Evolutionary conservation across 2,113 vertebrate genomes (phyloP).

Genomic region (Neotoma lepida): DNA sequence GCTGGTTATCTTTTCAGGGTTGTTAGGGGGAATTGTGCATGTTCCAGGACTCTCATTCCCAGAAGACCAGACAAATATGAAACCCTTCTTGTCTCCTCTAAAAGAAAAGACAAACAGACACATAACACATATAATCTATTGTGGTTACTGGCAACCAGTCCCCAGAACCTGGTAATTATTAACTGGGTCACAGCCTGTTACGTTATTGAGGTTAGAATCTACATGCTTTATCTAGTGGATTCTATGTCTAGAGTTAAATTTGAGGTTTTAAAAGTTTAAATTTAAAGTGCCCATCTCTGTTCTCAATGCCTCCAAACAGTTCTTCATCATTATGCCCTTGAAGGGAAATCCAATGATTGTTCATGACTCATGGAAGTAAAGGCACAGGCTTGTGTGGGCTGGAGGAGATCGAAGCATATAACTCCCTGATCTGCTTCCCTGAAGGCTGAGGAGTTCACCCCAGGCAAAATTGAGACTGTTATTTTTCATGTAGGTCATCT

Average conservation of each 20-base stretch:
- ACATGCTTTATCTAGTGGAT: background rate
- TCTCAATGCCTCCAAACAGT: background rate
- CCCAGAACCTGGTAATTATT: background rate
- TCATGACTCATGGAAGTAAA: slow-evolving; percentile 49
- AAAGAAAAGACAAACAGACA: slow-evolving; percentile 42
- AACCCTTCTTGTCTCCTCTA: slow-evolving; percentile 96
- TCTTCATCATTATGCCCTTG: slow-evolving; percentile 25
- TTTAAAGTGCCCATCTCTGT: slow-evolving; percentile 46
- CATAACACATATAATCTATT: background rate
- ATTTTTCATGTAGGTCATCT: slow-evolving; percentile 53
- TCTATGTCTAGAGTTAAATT: slow-evolving; percentile 14
- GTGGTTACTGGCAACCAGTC: background rate
- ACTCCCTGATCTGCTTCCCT: slow-evolving; percentile 23
- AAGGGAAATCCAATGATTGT: slow-evolving; percentile 73
- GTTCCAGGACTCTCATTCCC: slow-evolving; percentile 87
- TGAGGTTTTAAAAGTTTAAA: slow-evolving; percentile 11
- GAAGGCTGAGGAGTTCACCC: slow-evolving; percentile 54
- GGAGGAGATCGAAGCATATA: slow-evolving; percentile 16
- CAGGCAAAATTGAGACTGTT: slow-evolving; percentile 39
- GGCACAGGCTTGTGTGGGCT: slow-evolving; percentile 33
- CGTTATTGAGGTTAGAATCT: slow-evolving; percentile 20
- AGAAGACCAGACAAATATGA: slow-evolving; percentile 97
- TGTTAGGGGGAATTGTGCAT: background rate
- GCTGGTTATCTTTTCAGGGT: background rate
- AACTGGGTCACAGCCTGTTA: background rate